Conservation (phyloP, 2,888 invertebrate genomes). For the Papilio demoleus region DNA sequence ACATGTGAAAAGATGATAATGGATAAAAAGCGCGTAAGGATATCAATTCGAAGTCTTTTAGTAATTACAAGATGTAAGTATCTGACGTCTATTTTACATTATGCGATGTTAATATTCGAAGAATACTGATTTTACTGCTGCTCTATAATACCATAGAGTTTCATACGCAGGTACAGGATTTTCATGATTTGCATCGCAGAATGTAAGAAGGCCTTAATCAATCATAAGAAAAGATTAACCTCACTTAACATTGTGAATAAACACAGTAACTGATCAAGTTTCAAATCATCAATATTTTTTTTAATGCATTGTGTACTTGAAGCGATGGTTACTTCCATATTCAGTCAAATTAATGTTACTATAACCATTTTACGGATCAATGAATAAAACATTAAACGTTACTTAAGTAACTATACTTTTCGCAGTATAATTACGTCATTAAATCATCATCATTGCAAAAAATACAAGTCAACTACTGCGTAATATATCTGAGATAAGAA, state of each 20-base stretch:
- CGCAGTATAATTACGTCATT: not conserved
- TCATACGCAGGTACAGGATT: too few relatives aligned
- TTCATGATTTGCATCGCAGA: not conserved
- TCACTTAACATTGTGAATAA: not conserved
- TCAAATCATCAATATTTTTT: constrained; percentile 2
- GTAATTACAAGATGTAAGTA: too few relatives aligned
- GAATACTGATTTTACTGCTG: too few relatives aligned
- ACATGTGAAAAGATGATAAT: not conserved
- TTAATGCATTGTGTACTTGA: constrained; percentile 25
- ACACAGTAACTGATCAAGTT: constrained; percentile 21
- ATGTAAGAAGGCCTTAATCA: not conserved
- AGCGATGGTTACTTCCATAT: constrained; percentile 18
- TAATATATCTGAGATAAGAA: constrained; percentile 18
- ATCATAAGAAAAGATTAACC: not conserved
- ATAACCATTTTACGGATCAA: too few relatives aligned
- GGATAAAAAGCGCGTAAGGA: not conserved
- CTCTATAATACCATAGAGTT: too few relatives aligned
- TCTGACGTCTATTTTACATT: too few relatives aligned
- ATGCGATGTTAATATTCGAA: too few relatives aligned
- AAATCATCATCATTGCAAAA: not conserved
- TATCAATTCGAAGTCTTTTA: not conserved
- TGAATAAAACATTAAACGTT: too few relatives aligned
- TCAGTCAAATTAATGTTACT: too few relatives aligned
- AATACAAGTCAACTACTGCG: constrained; percentile 5
- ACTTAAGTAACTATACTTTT: too few relatives aligned